Evolutionary conservation across 2,888 invertebrate species (phyloP).

Genomic region (Ichneumoninae sp.): DNA sequence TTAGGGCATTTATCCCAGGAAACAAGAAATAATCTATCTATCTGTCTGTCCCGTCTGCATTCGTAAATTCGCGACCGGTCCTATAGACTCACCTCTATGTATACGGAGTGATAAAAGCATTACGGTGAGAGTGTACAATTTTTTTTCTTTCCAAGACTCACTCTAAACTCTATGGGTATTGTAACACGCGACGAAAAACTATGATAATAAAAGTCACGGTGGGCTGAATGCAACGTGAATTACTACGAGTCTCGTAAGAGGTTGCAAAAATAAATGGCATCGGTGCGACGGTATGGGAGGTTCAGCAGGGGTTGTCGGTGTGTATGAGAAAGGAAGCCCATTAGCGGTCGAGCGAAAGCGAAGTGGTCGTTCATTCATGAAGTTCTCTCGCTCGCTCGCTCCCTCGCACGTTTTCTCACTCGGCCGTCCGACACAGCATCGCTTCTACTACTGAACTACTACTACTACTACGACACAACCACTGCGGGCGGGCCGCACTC

Average conservation of each 20-base stretch:
- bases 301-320: slow-evolving; percentile 35
- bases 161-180: slow-evolving; percentile 16
- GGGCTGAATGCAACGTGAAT: slow-evolving; percentile 48
- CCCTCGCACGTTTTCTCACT: slow-evolving; percentile 31
- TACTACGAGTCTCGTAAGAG: slow-evolving; percentile 61
- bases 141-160: background rate
- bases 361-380: slow-evolving; percentile 81
- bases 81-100: background rate
- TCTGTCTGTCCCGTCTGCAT: background rate
- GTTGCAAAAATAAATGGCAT: slow-evolving; percentile 57
- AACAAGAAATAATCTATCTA: background rate
- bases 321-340: slow-evolving; percentile 78
- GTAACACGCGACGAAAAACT: slow-evolving; percentile 26
- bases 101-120: slow-evolving; percentile 18
- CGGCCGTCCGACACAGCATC: slow-evolving; percentile 69
- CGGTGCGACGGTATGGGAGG: slow-evolving; percentile 20
- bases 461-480: slow-evolving; percentile 29
- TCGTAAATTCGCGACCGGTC: background rate
- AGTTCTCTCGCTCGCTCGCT: slow-evolving; percentile 64
- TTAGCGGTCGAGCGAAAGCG: slow-evolving; percentile 76
- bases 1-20: no score
- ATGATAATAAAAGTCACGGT: slow-evolving; percentile 56
- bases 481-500: slow-evolving; percentile 40
- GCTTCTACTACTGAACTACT: slow-evolving; percentile 67
- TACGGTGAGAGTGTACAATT: slow-evolving; percentile 13